Percentiles rank a stretch among this genome's conserved stretches.
Evolutionary conservation across 1,140 invertebrate species (phyloP).

Genomic region (Aleiodes sp.): DNA sequence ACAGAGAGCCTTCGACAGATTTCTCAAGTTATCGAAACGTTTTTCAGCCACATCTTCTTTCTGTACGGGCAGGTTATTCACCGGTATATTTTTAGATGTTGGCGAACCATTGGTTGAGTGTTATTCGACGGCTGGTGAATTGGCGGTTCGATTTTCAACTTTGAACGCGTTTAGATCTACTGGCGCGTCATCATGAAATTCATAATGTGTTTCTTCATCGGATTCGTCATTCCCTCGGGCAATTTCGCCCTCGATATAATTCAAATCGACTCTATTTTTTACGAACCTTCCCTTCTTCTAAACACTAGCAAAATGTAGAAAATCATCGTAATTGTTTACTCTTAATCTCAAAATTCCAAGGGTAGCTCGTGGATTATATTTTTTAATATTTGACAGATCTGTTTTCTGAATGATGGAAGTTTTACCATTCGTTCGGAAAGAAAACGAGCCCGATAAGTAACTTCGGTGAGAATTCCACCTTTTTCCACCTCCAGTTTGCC

Average conservation of each 20-base stretch:
- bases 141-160: not conserved
- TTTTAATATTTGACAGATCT: slow-evolving; percentile 24
- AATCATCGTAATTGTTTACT: not conserved
- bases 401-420: slow-evolving; percentile 26
- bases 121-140: not conserved
- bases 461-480: slow-evolving; percentile 25
- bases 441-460: slow-evolving; percentile 28
- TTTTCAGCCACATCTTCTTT: not conserved
- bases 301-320: not conserved
- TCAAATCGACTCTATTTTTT: not conserved
- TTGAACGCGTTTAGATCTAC: not conserved
- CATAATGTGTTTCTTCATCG: not conserved
- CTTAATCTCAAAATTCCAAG: not conserved
- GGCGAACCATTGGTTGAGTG: not conserved
- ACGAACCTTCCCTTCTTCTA: not conserved
- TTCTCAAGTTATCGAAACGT: not conserved
- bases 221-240: not conserved
- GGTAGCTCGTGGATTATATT: not conserved
- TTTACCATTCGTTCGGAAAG: slow-evolving; percentile 29
- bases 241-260: not conserved
- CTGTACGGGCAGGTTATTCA: not conserved
- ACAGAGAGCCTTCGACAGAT: slow-evolving; percentile 2
- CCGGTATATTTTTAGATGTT: not conserved
- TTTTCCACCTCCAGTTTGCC: slow-evolving; percentile 18
- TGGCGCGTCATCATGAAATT: not conserved